Base-by-base conservation (phyloP, 2,888 invertebrate species). In the Imbricaverruca yamaguchii region DNA sequence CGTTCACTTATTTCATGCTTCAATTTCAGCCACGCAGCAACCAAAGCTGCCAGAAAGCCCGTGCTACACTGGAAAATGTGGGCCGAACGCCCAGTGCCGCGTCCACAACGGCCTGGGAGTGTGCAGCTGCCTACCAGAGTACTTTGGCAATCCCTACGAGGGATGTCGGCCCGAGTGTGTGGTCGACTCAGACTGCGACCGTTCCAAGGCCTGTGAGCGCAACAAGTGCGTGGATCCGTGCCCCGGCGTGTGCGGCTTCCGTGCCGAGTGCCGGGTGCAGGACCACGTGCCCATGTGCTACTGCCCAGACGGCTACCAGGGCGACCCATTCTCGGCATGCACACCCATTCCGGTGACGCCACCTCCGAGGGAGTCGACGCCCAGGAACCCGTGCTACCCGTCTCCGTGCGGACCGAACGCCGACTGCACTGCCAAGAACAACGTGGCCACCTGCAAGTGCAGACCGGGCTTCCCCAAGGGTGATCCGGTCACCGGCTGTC, bases 311-410 rank as follows among this genome's bases (percentile, higher is more conserved):
- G 94, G 93, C 57, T 93, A 90, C 86, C 92, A 92, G 87, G 95
- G 95, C 55, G 94, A 95, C 86, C 94, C 95, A 11, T 94, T 94
- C 86, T 90, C 93, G 81, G 93, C 93, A 59, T 95, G 95, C 86
- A n/a, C 53, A 1, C 74, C 74, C 11, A 57, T 77, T n/a, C 74
- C 80, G 12, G 23, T 39, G 9, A 80, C 55, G 23, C 13, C 77
- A 15, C 55, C 8, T 21, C 55, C 21, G 21, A 9, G 12, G 55
- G n/a, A 18, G 2, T 55, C 77, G n/a, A 2, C n/a, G 61, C 88
- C 87, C 89, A n/a, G 88, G 81, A 89, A 90, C 85, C 94, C 94
- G 11, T 95, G 95, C 86, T 92, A 92, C 85, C 92, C 94, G 61
- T 94, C 94, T 18, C 93, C 94, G 0, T 93, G 95, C 86, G 95